These are phyloP conservation scores for Pachyramphus minor DNA, from an alignment of 2,113 vertebrate species.

Conservation along the genomic window DNA sequence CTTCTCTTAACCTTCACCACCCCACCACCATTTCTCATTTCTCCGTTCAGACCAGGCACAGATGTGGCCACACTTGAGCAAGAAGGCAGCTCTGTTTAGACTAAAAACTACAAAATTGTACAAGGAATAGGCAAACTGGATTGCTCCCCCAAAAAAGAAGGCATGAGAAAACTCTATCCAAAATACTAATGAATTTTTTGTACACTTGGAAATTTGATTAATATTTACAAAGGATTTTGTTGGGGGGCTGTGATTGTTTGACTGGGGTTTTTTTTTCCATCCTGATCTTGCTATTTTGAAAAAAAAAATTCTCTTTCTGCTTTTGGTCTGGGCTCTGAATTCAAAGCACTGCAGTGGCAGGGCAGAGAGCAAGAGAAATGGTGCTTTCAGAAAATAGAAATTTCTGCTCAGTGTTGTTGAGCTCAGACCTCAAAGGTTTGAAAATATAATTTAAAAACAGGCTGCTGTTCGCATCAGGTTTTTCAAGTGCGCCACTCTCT, in stretches of 20 bases:
- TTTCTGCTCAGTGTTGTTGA: accelerated
- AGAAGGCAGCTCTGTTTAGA: background rate
- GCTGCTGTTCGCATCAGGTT: background rate
- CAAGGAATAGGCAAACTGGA: background rate
- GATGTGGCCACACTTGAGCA: background rate
- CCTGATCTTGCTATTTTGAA: background rate
- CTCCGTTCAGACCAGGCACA: accelerated
- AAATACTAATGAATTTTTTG: background rate
- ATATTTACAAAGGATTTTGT: background rate
- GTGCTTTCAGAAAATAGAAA: background rate
- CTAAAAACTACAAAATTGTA: background rate
- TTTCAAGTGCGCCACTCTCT: background rate
- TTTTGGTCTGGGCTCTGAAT: background rate
- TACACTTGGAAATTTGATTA: background rate
- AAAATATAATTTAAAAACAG: background rate
- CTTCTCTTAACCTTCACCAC: background rate
- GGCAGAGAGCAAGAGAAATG: background rate
- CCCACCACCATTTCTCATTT: accelerated
- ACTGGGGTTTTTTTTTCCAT: background rate
- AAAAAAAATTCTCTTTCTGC: background rate
- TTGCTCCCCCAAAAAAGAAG: background rate
- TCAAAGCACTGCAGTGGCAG: background rate
- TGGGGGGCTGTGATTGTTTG: accelerated
- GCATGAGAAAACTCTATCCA: background rate
- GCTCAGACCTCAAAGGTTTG: background rate